Evolutionary conservation across 2,888 invertebrate genomes (phyloP).

Genomic region (Orchesellides sinensis): DNA sequence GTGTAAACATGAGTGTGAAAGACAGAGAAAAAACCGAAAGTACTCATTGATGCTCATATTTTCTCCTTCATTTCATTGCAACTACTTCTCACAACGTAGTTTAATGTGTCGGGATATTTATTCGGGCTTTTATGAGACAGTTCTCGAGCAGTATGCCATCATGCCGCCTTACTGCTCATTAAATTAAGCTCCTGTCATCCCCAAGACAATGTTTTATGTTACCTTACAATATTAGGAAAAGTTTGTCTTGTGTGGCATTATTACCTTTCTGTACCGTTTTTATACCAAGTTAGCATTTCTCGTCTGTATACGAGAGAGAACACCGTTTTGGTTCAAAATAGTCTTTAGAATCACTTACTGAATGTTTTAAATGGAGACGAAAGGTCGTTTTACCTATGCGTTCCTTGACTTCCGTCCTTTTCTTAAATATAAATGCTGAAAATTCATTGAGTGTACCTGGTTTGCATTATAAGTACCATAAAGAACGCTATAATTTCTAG

Average conservation of each 20-base stretch:
- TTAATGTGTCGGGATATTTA: slow-evolving; percentile 57
- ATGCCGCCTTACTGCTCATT: slow-evolving; percentile 66
- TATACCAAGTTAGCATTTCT: no score
- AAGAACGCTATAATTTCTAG: slow-evolving; percentile 26
- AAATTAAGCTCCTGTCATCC: slow-evolving; percentile 69
- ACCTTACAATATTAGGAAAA: slow-evolving; percentile 63
- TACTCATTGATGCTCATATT: slow-evolving; percentile 60
- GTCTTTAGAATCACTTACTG: slow-evolving; percentile 51
- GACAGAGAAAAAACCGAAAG: slow-evolving; percentile 16
- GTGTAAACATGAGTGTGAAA: not conserved
- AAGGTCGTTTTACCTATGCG: slow-evolving; percentile 39
- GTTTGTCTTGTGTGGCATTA: slow-evolving; percentile 59
- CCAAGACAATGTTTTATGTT: slow-evolving; percentile 65
- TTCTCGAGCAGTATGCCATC: slow-evolving; percentile 61
- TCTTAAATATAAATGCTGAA: not conserved
- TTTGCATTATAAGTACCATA: slow-evolving; percentile 36
- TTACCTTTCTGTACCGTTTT: slow-evolving; percentile 15
- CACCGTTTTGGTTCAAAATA: slow-evolving; percentile 6
- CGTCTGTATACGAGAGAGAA: not conserved
- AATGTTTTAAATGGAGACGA: slow-evolving; percentile 36
- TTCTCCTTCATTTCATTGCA: slow-evolving; percentile 59
- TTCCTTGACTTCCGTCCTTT: not conserved
- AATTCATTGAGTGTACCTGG: slow-evolving; percentile 1
- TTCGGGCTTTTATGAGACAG: slow-evolving; percentile 64
- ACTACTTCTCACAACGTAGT: slow-evolving; percentile 53